phyloP scores from a whole-genome alignment of 1,140 invertebrate species.

The Ganaspis sp. region DNA sequence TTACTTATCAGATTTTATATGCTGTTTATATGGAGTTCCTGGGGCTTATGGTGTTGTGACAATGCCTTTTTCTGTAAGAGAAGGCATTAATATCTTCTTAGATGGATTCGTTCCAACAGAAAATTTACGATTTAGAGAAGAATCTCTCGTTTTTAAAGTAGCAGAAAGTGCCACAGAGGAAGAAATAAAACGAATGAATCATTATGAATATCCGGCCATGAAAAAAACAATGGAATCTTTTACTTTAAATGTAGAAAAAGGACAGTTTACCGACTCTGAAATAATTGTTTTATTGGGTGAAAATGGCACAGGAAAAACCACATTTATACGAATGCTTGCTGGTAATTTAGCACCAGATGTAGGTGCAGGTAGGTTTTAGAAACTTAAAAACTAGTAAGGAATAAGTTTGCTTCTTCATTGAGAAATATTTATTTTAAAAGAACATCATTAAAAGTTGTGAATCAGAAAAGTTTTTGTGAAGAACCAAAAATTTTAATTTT shows the following conservation, averaged over 20 bases:
- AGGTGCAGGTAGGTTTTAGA: slow-evolving; percentile 80
- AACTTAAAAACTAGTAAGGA: slow-evolving; percentile 4
- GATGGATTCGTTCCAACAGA: slow-evolving; percentile 99
- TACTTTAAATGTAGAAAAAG: slow-evolving; percentile 86
- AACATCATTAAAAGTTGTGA: no score
- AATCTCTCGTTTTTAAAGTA: slow-evolving; percentile 98
- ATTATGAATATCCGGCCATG: slow-evolving; percentile 96
- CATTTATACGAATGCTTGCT: slow-evolving; percentile 98
- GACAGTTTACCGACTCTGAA: slow-evolving; percentile 99
- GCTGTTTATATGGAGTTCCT: slow-evolving; percentile 98
- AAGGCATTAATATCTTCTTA: slow-evolving; percentile 99
- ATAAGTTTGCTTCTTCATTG: no score
- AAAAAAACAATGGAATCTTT: slow-evolving; percentile 91
- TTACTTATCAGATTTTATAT: slow-evolving; percentile 99
- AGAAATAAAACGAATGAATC: slow-evolving; percentile 96
- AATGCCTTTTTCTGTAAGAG: slow-evolving; percentile 99
- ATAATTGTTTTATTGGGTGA: slow-evolving; percentile 99
- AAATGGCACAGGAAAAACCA: slow-evolving; percentile 99
- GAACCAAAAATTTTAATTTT: no score
- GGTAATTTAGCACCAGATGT: slow-evolving; percentile 95
- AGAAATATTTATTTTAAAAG: no score
- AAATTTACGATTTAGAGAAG: slow-evolving; percentile 98
- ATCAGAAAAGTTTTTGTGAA: no score
- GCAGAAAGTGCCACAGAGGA: slow-evolving; percentile 98
- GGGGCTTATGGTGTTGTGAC: slow-evolving; percentile 99